Base-by-base conservation (phyloP, 2,888 invertebrate genomes). In the Dryocosmus kuriphilus region DNA sequence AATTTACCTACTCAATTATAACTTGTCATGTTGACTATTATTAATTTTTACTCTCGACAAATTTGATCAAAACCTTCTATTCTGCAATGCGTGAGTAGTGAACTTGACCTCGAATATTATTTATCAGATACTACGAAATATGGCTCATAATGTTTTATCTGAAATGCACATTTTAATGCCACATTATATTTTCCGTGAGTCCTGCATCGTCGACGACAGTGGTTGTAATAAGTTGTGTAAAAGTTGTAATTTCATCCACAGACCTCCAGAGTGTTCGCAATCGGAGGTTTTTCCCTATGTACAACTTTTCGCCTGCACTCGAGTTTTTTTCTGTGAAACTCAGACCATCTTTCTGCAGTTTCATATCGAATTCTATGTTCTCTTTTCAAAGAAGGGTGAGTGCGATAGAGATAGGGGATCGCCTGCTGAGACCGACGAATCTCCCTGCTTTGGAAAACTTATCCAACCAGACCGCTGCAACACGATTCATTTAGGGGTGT, bases 361-460 rank as follows among this genome's bases (percentile, higher is more conserved):
- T 74, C 62, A 77, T 77, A 74, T 77, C 74, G 61, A 51, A 77
- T 77, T 77, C 62, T 74, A 51, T 74, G 74, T 63, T 74, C 71
- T 77, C n/a, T n/a, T 51, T 16, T 46, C 24, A 9, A 35, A 63
- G 57, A 57, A 77, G 57, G 35, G 30, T 51, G 74, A 65, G 41
- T 41, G 41, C 27, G 27, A 67, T 22, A 67, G 38, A 24, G 24
- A 67, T 67, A 24, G 65, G 65, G 41, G 41, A 46, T 27, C 41
- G 38, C 41, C 35, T 41, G 24, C 41, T 19, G 65, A 67, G 65
- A 38, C 41, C 41, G 27, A 19, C 65, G 41, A 67, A 67, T 67
- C 41, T 41, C 24, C 65, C 65, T 27, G 41, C 41, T 67, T 67
- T 7, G 41, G 19, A 67, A 67, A 67, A 67, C 65, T 67, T 67